Conservation (phyloP, 35 echinoderm and acorn worm species). For the Hemicentrotus pulcherrimus region DNA sequence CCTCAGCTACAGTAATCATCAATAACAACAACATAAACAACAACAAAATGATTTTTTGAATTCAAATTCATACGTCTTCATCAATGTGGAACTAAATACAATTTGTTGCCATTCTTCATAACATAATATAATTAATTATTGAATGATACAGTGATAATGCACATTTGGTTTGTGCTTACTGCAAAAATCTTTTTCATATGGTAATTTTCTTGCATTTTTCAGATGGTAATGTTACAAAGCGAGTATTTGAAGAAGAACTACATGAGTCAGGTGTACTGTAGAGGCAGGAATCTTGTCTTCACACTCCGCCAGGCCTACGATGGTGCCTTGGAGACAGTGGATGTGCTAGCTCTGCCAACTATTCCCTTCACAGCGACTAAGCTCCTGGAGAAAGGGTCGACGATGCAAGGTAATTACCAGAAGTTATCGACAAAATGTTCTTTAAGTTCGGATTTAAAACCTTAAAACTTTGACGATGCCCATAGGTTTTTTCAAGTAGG, state of each 20-base stretch:
- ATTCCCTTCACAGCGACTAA: constrained; percentile 30
- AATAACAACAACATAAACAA: no score
- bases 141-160: no score
- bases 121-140: no score
- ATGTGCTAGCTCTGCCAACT: constrained; percentile 15
- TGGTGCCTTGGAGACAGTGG: not conserved
- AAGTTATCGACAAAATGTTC: no score
- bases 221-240: not conserved
- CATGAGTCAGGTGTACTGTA: constrained; percentile 9
- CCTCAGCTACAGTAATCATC: no score
- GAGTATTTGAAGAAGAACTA: constrained; percentile 28
- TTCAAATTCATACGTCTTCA: no score
- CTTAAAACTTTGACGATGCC: no score
- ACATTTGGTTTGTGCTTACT: not conserved
- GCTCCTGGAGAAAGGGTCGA: not conserved
- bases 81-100: no score
- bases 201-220: not conserved
- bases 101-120: no score
- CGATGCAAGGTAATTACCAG: not conserved
- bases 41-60: no score
- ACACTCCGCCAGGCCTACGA: not conserved
- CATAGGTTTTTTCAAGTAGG: no score
- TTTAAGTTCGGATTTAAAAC: no score
- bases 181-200: not conserved
- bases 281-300: constrained; percentile 15